Percentiles rank a stretch among this genome's conserved stretches.
Conservation (phyloP, 2,113 vertebrate genomes). For the Coregonus clupeaformis region DNA sequence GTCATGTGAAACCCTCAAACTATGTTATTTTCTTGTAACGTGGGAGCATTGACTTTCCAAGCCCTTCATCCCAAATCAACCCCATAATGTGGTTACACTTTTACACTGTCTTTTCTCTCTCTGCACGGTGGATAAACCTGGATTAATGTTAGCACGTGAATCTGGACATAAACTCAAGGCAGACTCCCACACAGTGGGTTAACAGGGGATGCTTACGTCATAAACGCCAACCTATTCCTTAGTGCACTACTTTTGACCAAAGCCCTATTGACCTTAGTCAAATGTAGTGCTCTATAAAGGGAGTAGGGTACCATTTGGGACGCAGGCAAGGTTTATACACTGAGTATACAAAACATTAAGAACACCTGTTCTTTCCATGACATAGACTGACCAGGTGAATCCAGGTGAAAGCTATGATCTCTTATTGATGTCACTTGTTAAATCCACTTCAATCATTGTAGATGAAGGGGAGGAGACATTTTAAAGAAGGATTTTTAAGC, state of each 20-base stretch:
- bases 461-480: too few species aligned
- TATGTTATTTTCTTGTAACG: neutral
- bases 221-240: neutral
- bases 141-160: slow-evolving; percentile 2
- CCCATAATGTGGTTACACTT: neutral
- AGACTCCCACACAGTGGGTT: neutral
- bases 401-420: too few species aligned
- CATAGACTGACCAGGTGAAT: too few species aligned
- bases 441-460: too few species aligned
- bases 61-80: neutral
- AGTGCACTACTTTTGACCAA: neutral
- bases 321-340: too few species aligned
- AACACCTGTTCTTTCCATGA: too few species aligned
- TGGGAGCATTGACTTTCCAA: neutral
- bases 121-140: neutral
- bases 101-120: neutral
- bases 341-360: too few species aligned
- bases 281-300: neutral
- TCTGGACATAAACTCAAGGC: neutral
- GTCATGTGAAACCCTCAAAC: neutral
- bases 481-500: neutral
- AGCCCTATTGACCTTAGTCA: too few species aligned
- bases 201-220: neutral
- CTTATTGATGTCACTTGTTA: too few species aligned
- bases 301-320: neutral